Percentiles rank a stretch among this genome's conserved stretches.
Evolutionary conservation across 2,888 invertebrate genomes (phyloP).

Genomic region (Drosophila robusta): DNA sequence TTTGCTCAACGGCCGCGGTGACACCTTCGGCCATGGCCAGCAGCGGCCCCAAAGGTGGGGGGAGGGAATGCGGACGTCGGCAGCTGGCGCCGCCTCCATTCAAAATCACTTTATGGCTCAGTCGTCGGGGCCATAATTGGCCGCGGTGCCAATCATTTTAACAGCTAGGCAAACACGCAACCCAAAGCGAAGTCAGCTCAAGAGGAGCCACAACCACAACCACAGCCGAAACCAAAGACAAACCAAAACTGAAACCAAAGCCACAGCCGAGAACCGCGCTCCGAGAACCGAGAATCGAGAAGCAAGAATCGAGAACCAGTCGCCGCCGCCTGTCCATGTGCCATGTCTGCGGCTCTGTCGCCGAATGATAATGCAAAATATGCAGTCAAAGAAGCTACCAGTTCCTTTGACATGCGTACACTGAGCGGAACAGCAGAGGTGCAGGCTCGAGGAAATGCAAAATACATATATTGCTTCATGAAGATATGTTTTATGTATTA

Average conservation of each 20-base stretch:
- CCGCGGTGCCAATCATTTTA: constrained; percentile 77
- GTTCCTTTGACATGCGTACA: constrained; percentile 40
- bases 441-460: no score
- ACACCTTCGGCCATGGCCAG: constrained; percentile 53
- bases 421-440: constrained; percentile 20
- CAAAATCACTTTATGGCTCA: constrained; percentile 72
- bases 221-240: constrained; percentile 9
- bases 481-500: no score
- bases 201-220: constrained; percentile 10
- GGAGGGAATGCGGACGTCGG: neutral
- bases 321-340: constrained; percentile 21
- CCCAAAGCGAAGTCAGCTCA: constrained; percentile 36
- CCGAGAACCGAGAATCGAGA: constrained; percentile 17
- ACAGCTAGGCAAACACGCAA: constrained; percentile 77
- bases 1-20: constrained; percentile 66
- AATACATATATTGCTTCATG: no score
- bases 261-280: constrained; percentile 28
- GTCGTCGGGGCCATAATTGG: constrained; percentile 71
- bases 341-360: constrained; percentile 44
- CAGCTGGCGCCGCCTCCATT: constrained; percentile 72
- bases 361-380: constrained; percentile 73
- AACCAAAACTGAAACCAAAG: constrained; percentile 5
- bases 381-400: constrained; percentile 53
- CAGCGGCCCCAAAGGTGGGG: neutral
- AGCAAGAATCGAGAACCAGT: constrained; percentile 33